Evolutionary conservation across 1,140 invertebrate genomes (phyloP), one percentile per base, ranked within the genome.

Genomic region (Pararge aegeria): DNA sequence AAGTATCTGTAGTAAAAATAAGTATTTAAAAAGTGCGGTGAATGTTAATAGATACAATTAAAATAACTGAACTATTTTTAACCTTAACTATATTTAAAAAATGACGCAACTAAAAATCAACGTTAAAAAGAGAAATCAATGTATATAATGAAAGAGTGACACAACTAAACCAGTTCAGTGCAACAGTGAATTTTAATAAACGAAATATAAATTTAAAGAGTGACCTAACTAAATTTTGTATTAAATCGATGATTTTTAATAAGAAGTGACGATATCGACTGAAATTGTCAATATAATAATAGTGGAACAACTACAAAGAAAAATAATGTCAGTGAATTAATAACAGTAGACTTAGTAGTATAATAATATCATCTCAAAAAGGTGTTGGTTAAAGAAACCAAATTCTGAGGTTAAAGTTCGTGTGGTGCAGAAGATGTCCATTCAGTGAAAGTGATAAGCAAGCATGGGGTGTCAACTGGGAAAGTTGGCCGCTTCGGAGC

Each of bases 391-490:
- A 9, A 7, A 27, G 27, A 4, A 13, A 18, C 21, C 44, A 44
- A n/a, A n/a, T n/a, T n/a, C n/a, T n/a, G n/a, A n/a, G 24, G 24
- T 7, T 24, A 24, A 24, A 24, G 54, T 16, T 18, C n/a, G n/a
- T n/a, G 40, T 44, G 19, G 20, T 46, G 12, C 13, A n/a, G 21
- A 24, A 37, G 16, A 52, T 53, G 51, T 53, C 51, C 38, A 53
- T 53, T 53, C 51, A 52, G 59, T 61, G 44, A 24, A 34, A 65
- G 55, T 56, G 55, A 42, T 38, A 60, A 62, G 56, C 16, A 40
- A 20, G 27, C 42, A 64, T 96, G 95, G 95, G 95, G 66, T 96
- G 95, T 86, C 93, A 95, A 84, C 89, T 95, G 65, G 93, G 94
- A 37, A 96, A 95, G 83, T 83, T 95, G 68, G 94, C 93, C 18